Evolutionary conservation across 2,888 invertebrate species (phyloP), one percentile per base, ranked within the genome.

Genomic region (Eupithecia dodoneata): DNA sequence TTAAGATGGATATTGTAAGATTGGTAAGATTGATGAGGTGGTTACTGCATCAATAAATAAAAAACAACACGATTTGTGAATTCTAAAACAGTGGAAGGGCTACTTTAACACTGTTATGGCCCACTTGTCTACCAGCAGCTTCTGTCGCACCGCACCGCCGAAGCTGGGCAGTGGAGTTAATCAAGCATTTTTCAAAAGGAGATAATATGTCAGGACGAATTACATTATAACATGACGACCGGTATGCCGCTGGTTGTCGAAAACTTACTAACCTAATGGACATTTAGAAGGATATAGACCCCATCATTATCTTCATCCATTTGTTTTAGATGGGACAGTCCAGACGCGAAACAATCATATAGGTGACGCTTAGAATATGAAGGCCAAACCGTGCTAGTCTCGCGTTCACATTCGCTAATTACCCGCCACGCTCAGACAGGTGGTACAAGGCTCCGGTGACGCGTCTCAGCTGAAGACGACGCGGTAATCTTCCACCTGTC

Each of bases 401-500:
- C 7, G 4, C 18, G n/a, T 30, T 15, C 9, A 52, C 59, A 67
- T 55, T 69, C 41, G n/a, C 67, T 67, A 74, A 74, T 69, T 52
- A 69, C 67, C 44, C 45, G 73, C 55, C 73, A 55, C 69, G 52
- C 55, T 55, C 10, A 67, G 73, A 67, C 73, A 72, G 72, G 72
- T 72, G 72, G 59, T n/a, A 44, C 63, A 69, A 63, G 74, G 69
- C 76, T 76, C 44, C 55, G 59, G 67, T 63, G 74, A 72, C 71
- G 18, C 66, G 71, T 71, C 71, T 63, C 63, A 63, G 63, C 30
- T 30, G 63, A 30, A 63, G 63, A 63, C 63, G 72, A 63, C 72
- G 52, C 15, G 18, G 15, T 77, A 77, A 77, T 77, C 77, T 71
- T 73, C 69, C 74, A 73, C 75, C 72, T 77, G 77, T 75, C 77